Base-by-base conservation (phyloP, 2,113 vertebrate species). In the Bubalus kerabau region DNA sequence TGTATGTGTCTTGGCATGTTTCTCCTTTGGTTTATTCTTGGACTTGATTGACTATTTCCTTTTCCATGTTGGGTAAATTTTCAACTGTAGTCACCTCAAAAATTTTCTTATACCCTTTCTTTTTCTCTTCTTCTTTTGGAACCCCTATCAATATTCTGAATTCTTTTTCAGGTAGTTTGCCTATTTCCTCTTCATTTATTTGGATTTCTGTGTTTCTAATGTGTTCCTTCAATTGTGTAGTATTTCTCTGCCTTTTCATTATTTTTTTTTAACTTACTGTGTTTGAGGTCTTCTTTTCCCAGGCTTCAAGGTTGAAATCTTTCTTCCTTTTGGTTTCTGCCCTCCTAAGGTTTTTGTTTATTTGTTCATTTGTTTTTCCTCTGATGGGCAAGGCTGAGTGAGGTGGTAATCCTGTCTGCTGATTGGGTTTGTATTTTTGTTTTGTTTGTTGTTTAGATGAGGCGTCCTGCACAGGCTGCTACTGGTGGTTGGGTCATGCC, bases 381-480 rank as follows among this genome's bases (percentile, higher is more conserved):
- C 60, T 64, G 60, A 67, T 67, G 32, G 8, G 62, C 24, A 32
- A 67, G 64, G 17, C 64, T 67, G 64, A 67, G 32, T 67, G 64
- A 36, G 8, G 64, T 36, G 17, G n/a, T 67, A 17, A 11, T 67
- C 64, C 9, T 71, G 64, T 23, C 64, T 71, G 64, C n/a, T 71
- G n/a, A 71, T 0, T 71, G n/a, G 4, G n/a, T 71, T 71, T 71
- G 8, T 36, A 6, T 23, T 71, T 71, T 36, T 36, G 9, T 71
- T 36, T 71, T 71, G 9, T 71, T 67, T 71, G 17, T 71, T 36
- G 1, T 21, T 71, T 21, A 71, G 9, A 71, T 36, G 64, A 71
- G 19, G 19, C 0, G 0, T 71, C 19, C n/a, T 36, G 9, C 5
- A 71, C n/a, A 21, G 64, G n/a, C 1, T 36, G 4, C n/a, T 71